Evolutionary conservation across 2,888 invertebrate species (phyloP).

Genomic region (Tipula confusa): DNA sequence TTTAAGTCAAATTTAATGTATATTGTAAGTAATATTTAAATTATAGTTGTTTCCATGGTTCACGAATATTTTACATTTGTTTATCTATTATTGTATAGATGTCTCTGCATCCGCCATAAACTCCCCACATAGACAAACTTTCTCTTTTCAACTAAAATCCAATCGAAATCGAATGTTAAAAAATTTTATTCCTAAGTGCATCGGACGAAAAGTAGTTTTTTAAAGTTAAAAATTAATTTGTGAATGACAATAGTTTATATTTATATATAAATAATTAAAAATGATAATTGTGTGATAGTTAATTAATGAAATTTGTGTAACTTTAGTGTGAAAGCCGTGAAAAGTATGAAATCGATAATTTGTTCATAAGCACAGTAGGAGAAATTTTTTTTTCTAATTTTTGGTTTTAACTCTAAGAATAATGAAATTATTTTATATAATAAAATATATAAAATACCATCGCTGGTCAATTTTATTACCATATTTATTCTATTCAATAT

Average conservation of each 20-base stretch:
- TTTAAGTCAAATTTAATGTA: not conserved
- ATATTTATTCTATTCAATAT: constrained; percentile 54
- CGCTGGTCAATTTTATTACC: constrained; percentile 56
- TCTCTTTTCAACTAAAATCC: not conserved
- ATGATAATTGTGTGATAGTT: not conserved
- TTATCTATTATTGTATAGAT: not conserved
- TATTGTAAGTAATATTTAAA: not conserved
- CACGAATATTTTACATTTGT: not conserved
- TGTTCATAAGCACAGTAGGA: not conserved
- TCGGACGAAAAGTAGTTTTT: not conserved
- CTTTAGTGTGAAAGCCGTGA: not conserved
- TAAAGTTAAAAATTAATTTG: not conserved
- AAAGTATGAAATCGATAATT: not conserved
- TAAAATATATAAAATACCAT: constrained; percentile 35
- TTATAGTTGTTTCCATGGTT: not conserved
- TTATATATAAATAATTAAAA: not conserved
- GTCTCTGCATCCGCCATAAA: not conserved
- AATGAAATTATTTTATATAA: constrained; percentile 4
- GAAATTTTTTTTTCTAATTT: too few relatives aligned
- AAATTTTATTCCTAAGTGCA: not conserved
- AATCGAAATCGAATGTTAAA: not conserved
- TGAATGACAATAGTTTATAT: not conserved
- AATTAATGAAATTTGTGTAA: not conserved
- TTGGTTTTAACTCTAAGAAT: not conserved
- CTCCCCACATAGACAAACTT: not conserved